Conservation (phyloP, 2,113 vertebrate genomes). For the Panthera uncia region DNA sequence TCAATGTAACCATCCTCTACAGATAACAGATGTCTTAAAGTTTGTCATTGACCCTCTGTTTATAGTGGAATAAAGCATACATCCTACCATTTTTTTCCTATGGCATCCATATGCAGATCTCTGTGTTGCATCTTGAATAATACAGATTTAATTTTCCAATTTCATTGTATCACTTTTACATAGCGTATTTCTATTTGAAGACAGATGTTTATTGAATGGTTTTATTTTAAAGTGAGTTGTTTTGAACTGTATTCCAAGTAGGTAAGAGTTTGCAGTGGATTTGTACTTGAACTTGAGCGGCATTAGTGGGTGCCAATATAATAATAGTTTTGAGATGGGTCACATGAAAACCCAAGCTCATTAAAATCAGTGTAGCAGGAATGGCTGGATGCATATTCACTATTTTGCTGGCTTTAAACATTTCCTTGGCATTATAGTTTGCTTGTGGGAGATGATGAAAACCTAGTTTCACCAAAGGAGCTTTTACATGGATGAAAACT, state of each 20-base stretch:
- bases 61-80: background rate
- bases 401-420: slow-evolving; percentile 29
- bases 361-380: slow-evolving; percentile 35
- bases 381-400: background rate
- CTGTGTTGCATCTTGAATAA: background rate
- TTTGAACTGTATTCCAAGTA: slow-evolving; percentile 9
- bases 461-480: slow-evolving; percentile 23
- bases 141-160: background rate
- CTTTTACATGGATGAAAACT: slow-evolving; percentile 8
- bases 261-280: background rate
- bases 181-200: background rate
- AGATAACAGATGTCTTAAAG: background rate
- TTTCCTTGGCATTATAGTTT: slow-evolving; percentile 30
- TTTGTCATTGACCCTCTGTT: background rate
- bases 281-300: background rate
- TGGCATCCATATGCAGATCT: background rate
- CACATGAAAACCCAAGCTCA: background rate
- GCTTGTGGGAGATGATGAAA: slow-evolving; percentile 44
- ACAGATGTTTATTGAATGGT: background rate
- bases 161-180: background rate
- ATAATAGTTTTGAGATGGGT: background rate
- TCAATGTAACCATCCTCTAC: background rate
- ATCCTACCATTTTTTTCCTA: background rate
- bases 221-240: slow-evolving; percentile 28
- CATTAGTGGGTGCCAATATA: background rate